Percentiles rank a stretch among this genome's conserved stretches.
Evolutionary conservation across 2,888 invertebrate species (phyloP).

Genomic region (Rotaria macrura): DNA sequence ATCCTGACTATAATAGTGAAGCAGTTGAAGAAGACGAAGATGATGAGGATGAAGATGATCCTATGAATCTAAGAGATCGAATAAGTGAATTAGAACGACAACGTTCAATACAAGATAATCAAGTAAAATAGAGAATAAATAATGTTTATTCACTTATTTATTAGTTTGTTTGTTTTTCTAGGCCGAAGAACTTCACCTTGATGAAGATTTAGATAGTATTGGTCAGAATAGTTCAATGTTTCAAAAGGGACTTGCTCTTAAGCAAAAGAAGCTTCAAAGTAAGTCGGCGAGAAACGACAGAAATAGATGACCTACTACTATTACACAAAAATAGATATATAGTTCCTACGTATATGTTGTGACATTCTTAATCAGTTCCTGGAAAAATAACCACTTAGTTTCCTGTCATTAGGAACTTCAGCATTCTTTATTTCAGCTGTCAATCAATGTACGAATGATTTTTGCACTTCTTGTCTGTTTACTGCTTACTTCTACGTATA

Average conservation of each 20-base stretch:
- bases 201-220: conserved; percentile 18
- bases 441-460: too few relatives aligned
- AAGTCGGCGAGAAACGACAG: background rate
- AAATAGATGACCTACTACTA: too few relatives aligned
- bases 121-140: background rate
- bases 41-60: background rate
- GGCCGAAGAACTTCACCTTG: background rate
- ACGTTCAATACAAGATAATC: background rate
- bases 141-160: too few relatives aligned
- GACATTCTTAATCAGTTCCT: too few relatives aligned
- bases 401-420: too few relatives aligned
- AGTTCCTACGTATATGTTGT: too few relatives aligned
- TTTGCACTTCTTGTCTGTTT: too few relatives aligned
- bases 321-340: too few relatives aligned
- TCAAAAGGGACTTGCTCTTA: background rate
- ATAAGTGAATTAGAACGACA: background rate
- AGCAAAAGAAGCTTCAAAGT: conserved; percentile 17
- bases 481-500: too few relatives aligned
- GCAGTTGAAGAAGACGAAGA: background rate
- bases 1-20: background rate
- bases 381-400: too few relatives aligned
- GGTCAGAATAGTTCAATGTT: conserved; percentile 1
- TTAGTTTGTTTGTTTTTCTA: background rate
- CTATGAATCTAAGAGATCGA: background rate
- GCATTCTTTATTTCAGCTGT: too few relatives aligned